phyloP scores from a whole-genome alignment of 2,113 vertebrate species.

The Pelodiscus sinensis region DNA sequence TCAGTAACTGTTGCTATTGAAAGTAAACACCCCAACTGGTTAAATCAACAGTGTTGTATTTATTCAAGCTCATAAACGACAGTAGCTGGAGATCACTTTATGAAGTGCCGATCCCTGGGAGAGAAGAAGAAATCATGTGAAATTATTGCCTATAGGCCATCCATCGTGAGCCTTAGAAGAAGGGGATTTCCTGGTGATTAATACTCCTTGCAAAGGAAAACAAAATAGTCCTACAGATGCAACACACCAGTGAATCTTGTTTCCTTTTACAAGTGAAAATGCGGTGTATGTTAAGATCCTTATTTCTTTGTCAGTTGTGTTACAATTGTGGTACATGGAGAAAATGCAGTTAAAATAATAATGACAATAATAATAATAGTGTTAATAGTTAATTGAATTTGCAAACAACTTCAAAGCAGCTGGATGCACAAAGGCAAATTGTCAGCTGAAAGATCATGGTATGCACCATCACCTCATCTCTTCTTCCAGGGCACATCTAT shows the following conservation, averaged over 20 bases:
- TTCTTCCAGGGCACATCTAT: not conserved
- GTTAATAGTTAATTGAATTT: not conserved
- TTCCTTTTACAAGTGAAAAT: not conserved
- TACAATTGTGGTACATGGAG: not conserved
- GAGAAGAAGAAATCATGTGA: constrained; percentile 64
- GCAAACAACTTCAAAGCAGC: not conserved
- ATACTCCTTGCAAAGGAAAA: constrained; percentile 60
- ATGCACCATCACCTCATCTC: not conserved
- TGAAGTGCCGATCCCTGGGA: constrained; percentile 68
- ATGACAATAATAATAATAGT: not conserved
- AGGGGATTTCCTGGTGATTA: constrained; percentile 68
- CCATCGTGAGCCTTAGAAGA: constrained; percentile 61
- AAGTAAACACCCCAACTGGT: constrained; percentile 70
- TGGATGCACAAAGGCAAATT: not conserved
- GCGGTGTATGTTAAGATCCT: not conserved
- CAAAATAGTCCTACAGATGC: constrained; percentile 39
- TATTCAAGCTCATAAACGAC: constrained; percentile 76
- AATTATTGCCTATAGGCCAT: constrained; percentile 55
- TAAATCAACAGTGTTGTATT: constrained; percentile 70
- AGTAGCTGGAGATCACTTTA: constrained; percentile 73
- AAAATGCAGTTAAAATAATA: not conserved
- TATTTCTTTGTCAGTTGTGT: not conserved
- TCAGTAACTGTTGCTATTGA: constrained; percentile 70
- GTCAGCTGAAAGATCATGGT: accelerated
- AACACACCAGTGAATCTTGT: constrained; percentile 19